Conservation (phyloP, 2,888 invertebrate species). For the Chrysolina haemoptera region DNA sequence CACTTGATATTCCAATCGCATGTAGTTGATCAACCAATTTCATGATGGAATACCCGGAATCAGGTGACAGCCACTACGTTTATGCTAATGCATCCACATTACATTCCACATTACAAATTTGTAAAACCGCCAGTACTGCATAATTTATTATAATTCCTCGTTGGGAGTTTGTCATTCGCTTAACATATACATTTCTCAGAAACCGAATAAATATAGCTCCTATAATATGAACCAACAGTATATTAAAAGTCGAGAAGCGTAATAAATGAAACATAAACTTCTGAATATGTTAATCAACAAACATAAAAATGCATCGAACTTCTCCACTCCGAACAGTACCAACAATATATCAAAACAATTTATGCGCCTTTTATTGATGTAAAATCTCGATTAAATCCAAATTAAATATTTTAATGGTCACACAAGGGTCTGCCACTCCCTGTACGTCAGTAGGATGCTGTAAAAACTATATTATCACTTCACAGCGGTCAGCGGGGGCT, state of each 20-base stretch:
- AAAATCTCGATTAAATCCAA: conserved; percentile 68
- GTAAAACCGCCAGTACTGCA: conserved; percentile 17
- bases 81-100: conserved; percentile 18
- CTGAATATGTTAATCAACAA: conserved; percentile 52
- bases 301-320: conserved; percentile 48
- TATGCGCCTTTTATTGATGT: conserved; percentile 68
- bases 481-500: conserved; percentile 63
- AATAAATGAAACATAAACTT: conserved; percentile 52
- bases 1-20: neutral
- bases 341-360: conserved; percentile 63
- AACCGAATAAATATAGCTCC: conserved; percentile 45
- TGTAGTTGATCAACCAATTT: neutral
- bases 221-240: conserved; percentile 42
- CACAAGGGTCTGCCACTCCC: conserved; percentile 62
- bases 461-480: conserved; percentile 69
- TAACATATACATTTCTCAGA: conserved; percentile 46
- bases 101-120: conserved; percentile 25
- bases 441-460: conserved; percentile 59
- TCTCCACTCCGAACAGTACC: conserved; percentile 32
- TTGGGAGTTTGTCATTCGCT: conserved; percentile 32
- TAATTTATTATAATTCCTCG: conserved; percentile 28
- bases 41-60: conserved; percentile 14
- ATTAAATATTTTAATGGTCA: conserved; percentile 65
- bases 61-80: conserved; percentile 15
- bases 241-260: conserved; percentile 47